Conservation (phyloP, 2,113 vertebrate species). For the Ceuthmochares aereus region DNA sequence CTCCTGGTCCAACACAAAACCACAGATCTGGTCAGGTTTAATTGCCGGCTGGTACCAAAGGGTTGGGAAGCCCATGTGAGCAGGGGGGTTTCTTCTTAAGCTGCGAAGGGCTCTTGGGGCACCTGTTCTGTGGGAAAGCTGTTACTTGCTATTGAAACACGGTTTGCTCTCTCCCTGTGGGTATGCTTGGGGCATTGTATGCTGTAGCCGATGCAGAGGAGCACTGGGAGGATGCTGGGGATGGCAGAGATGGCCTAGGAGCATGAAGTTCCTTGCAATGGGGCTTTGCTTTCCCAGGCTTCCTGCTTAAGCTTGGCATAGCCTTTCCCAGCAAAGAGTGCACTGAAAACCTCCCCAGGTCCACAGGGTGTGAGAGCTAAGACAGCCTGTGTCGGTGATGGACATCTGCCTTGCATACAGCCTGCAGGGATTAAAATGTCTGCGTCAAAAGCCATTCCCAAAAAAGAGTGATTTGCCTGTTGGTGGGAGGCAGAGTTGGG, state of each 20-base stretch:
- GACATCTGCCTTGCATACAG: neutral
- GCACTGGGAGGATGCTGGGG: neutral
- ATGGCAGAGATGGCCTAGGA: neutral
- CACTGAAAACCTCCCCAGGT: no score
- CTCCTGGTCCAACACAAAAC: neutral
- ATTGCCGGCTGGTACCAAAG: neutral
- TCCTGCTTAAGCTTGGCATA: neutral
- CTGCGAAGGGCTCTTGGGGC: neutral
- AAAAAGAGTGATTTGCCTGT: neutral
- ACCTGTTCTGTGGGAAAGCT: neutral
- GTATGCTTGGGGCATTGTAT: accelerated
- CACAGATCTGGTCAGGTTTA: neutral
- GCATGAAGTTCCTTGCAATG: accelerated
- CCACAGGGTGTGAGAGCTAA: accelerated
- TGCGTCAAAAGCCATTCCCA: neutral
- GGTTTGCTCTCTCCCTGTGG: neutral
- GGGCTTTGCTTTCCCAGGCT: neutral
- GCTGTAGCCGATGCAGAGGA: neutral
- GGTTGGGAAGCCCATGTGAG: neutral
- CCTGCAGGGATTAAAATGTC: neutral
- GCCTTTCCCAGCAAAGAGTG: accelerated
- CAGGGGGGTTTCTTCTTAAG: neutral
- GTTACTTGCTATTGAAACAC: accelerated
- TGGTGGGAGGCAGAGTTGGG: neutral
- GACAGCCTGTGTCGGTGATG: accelerated